Evolutionary conservation across 2,888 invertebrate species (phyloP), one percentile per base, ranked within the genome.

Genomic region (Amphimallon solstitiale): DNA sequence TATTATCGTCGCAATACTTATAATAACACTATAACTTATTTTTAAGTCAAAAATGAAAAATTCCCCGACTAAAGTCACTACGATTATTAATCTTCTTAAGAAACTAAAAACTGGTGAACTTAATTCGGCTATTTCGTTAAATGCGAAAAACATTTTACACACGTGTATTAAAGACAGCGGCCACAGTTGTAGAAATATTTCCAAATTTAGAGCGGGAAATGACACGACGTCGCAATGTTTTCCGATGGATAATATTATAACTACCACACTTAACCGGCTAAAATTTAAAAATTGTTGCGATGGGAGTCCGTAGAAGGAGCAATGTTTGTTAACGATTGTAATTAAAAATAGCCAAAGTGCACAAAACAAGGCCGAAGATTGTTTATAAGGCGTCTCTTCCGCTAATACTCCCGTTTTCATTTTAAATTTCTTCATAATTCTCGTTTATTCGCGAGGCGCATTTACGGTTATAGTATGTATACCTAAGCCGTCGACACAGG

Each of bases 91-190:
- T 68, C 99, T 87, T 69, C 99, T 86, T 40, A 99, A 85, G 0
- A 96, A 98, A 0, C 98, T 98, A 81, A 98, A 97, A 98, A 98
- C 98, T 0, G 98, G 98, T 69, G 98, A 84, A 81, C 95, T 97
- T 45, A 94, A 84, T 72, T 95, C 93, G 80, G 98, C 94, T 0
- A 98, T 98, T 40, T 98, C 97, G 9, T 97, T 98, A 15, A 99
- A 87, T 2, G 98, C 98, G 70, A 96, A 95, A 63, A 97, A 89
- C 89, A 98, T 92, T 83, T 99, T 99, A 51, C 96, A 94, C 38
- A 97, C 87, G 83, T 93, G 98, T 66, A 99, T 92, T 7, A 98
- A 76, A 0, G 98, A 98, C 67, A 99, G 82, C 0, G 98, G 98
- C 89, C 96, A 98, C 74, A 98, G 94, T 83, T 96, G 90, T 15